phyloP scores from a whole-genome alignment of 2,888 invertebrate species.

The Philaethria dido region DNA sequence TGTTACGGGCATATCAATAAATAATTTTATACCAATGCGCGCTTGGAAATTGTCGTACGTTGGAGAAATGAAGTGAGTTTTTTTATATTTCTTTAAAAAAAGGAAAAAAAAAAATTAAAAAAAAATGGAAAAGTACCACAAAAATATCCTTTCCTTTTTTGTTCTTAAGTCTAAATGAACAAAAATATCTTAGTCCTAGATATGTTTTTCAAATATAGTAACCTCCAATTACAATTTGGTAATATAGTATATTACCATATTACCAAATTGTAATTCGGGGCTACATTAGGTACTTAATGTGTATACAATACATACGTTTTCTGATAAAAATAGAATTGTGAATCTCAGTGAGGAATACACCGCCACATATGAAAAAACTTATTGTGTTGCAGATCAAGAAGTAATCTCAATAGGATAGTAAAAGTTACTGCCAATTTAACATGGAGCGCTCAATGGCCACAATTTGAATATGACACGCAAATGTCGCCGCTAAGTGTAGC shows the following conservation, averaged over 20 bases:
- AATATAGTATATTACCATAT: too few species aligned
- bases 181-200: too few species aligned
- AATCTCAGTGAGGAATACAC: background rate
- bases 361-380: background rate
- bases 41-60: conserved; percentile 86
- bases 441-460: conserved; percentile 84
- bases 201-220: too few species aligned
- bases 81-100: background rate
- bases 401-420: conserved; percentile 60
- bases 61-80: conserved; percentile 85
- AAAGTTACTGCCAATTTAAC: conserved; percentile 83
- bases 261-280: too few species aligned
- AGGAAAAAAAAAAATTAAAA: too few species aligned
- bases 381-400: conserved; percentile 53
- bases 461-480: conserved; percentile 88
- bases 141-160: too few species aligned
- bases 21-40: conserved; percentile 87
- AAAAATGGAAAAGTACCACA: too few species aligned
- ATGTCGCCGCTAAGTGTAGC: conserved; percentile 85
- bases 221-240: too few species aligned
- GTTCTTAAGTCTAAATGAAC: too few species aligned
- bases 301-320: background rate
- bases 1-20: conserved; percentile 85
- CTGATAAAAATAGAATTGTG: background rate
- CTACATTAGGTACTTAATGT: too few species aligned